Percentiles rank a stretch among this genome's conserved stretches.
Evolutionary conservation across 1,140 invertebrate species (phyloP).

Genomic region (Propsilocerus akamusi): DNA sequence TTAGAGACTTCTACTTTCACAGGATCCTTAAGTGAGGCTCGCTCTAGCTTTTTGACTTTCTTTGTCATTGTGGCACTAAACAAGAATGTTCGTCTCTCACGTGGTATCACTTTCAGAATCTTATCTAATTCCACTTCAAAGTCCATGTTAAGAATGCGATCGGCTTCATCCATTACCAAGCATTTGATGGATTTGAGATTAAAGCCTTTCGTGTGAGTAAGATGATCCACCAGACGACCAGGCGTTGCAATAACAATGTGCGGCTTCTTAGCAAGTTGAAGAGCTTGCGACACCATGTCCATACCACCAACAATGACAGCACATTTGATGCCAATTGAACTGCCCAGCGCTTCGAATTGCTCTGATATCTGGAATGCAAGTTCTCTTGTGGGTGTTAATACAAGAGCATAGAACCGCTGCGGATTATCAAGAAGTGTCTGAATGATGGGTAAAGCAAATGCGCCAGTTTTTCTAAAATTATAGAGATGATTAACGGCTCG

Average conservation of each 20-base stretch:
- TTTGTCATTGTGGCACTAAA: constrained; percentile 99
- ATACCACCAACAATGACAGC: constrained; percentile 95
- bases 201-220: constrained; percentile 90
- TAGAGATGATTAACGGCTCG: no score
- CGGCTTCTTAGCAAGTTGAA: constrained; percentile 83
- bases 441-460: constrained; percentile 90
- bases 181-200: constrained; percentile 74
- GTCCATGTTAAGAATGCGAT: constrained; percentile 90
- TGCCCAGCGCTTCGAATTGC: constrained; percentile 86
- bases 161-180: constrained; percentile 92
- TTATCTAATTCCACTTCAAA: constrained; percentile 94
- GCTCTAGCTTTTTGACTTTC: constrained; percentile 90
- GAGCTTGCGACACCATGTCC: constrained; percentile 87
- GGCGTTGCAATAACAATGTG: constrained; percentile 90
- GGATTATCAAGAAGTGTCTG: constrained; percentile 79
- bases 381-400: constrained; percentile 93
- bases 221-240: constrained; percentile 73
- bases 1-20: constrained; percentile 91
- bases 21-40: constrained; percentile 82
- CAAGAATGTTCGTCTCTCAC: constrained; percentile 69
- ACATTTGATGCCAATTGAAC: constrained; percentile 76
- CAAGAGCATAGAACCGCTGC: constrained; percentile 82
- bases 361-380: constrained; percentile 92
- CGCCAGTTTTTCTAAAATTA: constrained; percentile 96
- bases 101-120: constrained; percentile 80